Evolutionary conservation across 1,140 invertebrate genomes (phyloP).

Genomic region (Leguminivora glycinivorella): DNA sequence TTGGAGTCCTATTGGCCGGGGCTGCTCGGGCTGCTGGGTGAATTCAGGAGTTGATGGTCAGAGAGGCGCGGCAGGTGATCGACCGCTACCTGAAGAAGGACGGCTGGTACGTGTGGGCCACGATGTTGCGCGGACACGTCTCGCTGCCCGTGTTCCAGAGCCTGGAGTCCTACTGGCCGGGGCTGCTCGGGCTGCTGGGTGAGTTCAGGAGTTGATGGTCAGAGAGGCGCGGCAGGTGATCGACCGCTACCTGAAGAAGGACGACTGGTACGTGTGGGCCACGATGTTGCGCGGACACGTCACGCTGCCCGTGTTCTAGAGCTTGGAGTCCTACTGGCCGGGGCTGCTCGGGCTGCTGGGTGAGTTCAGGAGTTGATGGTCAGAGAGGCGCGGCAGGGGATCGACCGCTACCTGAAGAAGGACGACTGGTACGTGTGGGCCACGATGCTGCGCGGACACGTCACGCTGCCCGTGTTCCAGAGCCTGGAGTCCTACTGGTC

Average conservation of each 20-base stretch:
- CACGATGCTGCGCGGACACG: slow-evolving; percentile 95
- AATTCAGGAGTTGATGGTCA: slow-evolving; percentile 90
- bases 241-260: slow-evolving; percentile 93
- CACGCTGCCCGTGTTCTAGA: slow-evolving; percentile 98
- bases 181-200: slow-evolving; percentile 93
- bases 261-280: slow-evolving; percentile 98
- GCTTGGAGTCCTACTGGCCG: slow-evolving; percentile 99
- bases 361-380: slow-evolving; percentile 93
- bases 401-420: slow-evolving; percentile 93
- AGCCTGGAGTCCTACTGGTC: slow-evolving; percentile 99
- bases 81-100: slow-evolving; percentile 94
- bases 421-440: slow-evolving; percentile 99
- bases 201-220: slow-evolving; percentile 90
- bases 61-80: slow-evolving; percentile 89
- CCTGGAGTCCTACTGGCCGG: slow-evolving; percentile 99
- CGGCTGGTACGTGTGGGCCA: slow-evolving; percentile 98
- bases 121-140: slow-evolving; percentile 96
- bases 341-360: slow-evolving; percentile 95
- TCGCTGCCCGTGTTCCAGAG: slow-evolving; percentile 98
- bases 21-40: slow-evolving; percentile 92
- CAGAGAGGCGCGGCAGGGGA: slow-evolving; percentile 87
- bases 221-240: slow-evolving; percentile 90
- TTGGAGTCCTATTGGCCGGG: slow-evolving; percentile 99
- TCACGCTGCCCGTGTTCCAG: slow-evolving; percentile 98
- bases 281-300: slow-evolving; percentile 97